phyloP scores from a whole-genome alignment of 2,888 invertebrate genomes.

The Eueremaeus valkanovi region DNA sequence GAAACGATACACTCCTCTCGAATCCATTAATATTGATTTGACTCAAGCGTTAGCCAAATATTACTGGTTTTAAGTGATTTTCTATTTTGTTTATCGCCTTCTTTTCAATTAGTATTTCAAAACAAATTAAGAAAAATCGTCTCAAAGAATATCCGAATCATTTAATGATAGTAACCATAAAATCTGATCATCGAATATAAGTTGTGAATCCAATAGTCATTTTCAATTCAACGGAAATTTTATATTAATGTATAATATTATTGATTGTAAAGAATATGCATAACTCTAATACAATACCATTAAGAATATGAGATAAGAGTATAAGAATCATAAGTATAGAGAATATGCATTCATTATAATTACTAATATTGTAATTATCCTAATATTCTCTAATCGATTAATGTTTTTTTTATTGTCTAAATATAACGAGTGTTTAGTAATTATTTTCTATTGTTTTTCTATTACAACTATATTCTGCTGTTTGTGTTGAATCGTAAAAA shows the following conservation, averaged over 20 bases:
- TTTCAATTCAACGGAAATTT: not conserved
- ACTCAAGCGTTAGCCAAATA: not conserved
- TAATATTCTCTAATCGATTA: no score
- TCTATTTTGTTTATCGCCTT: not conserved
- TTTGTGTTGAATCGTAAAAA: not conserved
- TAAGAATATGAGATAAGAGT: no score
- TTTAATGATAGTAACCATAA: not conserved
- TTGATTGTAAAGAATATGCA: no score
- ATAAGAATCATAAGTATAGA: no score
- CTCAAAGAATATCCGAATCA: not conserved
- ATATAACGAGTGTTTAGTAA: no score
- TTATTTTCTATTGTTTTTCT: not conserved
- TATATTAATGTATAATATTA: no score
- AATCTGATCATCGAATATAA: not conserved
- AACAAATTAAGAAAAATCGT: not conserved
- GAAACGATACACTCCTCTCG: not conserved
- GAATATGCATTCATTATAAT: no score
- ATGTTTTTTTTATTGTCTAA: no score
- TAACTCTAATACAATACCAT: no score
- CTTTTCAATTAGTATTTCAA: constrained; percentile 4
- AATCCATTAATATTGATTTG: constrained; percentile 31
- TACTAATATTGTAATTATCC: no score
- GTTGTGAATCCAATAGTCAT: not conserved
- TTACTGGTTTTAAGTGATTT: constrained; percentile 28
- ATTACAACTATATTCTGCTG: not conserved